Evolutionary conservation across 2,888 invertebrate species (phyloP), one percentile per base, ranked within the genome.

Genomic region (Drosophila austrosaltans): DNA sequence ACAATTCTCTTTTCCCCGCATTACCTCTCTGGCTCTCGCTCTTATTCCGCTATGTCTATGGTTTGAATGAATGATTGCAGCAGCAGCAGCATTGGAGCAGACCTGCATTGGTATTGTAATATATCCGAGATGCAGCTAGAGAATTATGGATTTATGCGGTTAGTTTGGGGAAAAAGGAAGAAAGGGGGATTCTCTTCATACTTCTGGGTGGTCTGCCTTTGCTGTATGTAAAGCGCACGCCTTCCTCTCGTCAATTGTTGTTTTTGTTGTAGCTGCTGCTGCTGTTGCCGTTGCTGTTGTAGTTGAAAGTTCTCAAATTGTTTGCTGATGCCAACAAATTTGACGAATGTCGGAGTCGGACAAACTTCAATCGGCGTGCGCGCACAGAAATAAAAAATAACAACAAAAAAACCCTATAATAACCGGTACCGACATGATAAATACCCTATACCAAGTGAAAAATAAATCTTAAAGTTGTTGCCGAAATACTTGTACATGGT

Each of bases 271-370:
- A 81, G 66, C 71, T 75, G 72, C 66, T 82, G 66, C 71, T 75
- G 68, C 67, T 68, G 60, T 54, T 79, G 54, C 22, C 66, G 68
- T 57, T 69, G 64, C 25, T 61, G 69, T 56, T 65, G 61, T 68
- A 44, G 75, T 65, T 68, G 76, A 74, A 76, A 73, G 75, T 74
- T 78, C 68, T 62, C 69, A 72, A 82, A 81, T 71, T 86, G 82
- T 76, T 82, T 88, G 87, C 83, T 89, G 90, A 89, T 90, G 88
- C 81, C 84, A 87, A 82, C 81, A 87, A 79, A 80, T 77, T 82
- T 83, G 79, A 89, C 87, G 87, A 90, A 89, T 82, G 76, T 80
- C 82, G 79, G 74, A 81, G 81, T 89, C 89, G 90, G 89, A 80
- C 90, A 78, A 89, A 90, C 89, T 90, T 89, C 89, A 89, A 89